These are phyloP conservation scores for Romanogobio albipinnatus DNA, from an alignment of 2,113 vertebrate genomes.

Conservation along the genomic window DNA sequence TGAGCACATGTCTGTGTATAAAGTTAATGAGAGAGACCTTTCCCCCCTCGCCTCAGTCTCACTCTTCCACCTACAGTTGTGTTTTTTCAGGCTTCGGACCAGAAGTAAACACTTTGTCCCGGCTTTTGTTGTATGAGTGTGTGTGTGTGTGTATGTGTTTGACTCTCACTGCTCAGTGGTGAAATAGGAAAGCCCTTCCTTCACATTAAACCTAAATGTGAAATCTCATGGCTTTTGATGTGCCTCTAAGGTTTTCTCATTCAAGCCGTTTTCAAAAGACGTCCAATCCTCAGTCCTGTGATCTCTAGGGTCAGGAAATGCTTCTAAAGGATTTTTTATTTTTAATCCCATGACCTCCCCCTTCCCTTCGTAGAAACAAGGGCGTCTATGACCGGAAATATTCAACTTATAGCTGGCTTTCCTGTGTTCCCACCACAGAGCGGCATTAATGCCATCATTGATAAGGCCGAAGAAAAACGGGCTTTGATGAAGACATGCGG, in stretches of 20 bases:
- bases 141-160: slow-evolving; percentile 9
- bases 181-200: slow-evolving; percentile 32
- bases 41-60: slow-evolving; percentile 50
- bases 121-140: slow-evolving; percentile 74
- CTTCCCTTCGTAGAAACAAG: slow-evolving; percentile 21
- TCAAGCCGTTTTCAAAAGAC: slow-evolving; percentile 9
- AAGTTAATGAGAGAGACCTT: slow-evolving; percentile 65
- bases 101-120: slow-evolving; percentile 78
- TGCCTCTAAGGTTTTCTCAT: slow-evolving; percentile 58
- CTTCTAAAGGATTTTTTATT: slow-evolving; percentile 60
- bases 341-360: background rate
- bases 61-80: slow-evolving; percentile 71
- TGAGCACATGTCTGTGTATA: background rate
- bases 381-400: background rate
- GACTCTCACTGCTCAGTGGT: background rate
- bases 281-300: background rate
- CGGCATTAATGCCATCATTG: background rate
- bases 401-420: slow-evolving; percentile 42
- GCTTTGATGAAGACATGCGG: background rate
- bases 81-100: slow-evolving; percentile 78
- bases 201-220: slow-evolving; percentile 16
- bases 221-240: slow-evolving; percentile 72
- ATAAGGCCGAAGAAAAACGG: background rate
- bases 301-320: slow-evolving; percentile 64
- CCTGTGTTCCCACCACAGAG: slow-evolving; percentile 31